phyloP scores from a whole-genome alignment of 2,113 vertebrate species.

The Paradoxurus hermaphroditus region DNA sequence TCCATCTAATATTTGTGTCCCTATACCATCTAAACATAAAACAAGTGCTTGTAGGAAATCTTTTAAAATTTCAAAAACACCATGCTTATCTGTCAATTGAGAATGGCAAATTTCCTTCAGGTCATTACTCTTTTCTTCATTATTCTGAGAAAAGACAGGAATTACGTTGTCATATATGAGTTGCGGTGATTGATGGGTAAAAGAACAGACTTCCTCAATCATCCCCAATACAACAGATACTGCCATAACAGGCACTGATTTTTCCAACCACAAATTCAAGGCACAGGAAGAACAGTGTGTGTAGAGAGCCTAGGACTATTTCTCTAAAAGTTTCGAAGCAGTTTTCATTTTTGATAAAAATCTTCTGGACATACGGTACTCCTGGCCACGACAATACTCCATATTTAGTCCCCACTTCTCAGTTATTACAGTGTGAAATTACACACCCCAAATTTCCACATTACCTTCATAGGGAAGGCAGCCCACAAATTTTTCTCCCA shows the following conservation, averaged over 20 bases:
- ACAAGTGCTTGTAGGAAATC: constrained; percentile 91
- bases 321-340: constrained; percentile 87
- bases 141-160: constrained; percentile 88
- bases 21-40: constrained; percentile 92
- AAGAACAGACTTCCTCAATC: constrained; percentile 88
- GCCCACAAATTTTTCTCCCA: constrained; percentile 89
- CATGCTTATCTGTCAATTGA: constrained; percentile 88
- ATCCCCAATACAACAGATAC: constrained; percentile 90
- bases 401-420: constrained; percentile 93
- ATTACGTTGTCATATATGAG: constrained; percentile 87
- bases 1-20: constrained; percentile 89
- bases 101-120: constrained; percentile 87
- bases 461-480: constrained; percentile 90
- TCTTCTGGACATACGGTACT: constrained; percentile 88
- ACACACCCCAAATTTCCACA: constrained; percentile 85
- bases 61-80: constrained; percentile 89
- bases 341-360: constrained; percentile 90
- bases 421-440: constrained; percentile 86
- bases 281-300: constrained; percentile 87
- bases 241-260: constrained; percentile 83
- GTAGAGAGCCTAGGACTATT: constrained; percentile 87
- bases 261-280: constrained; percentile 90
- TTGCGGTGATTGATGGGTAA: constrained; percentile 86
- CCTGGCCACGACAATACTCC: constrained; percentile 93
- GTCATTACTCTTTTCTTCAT: constrained; percentile 85